phyloP scores from a whole-genome alignment of 2,113 vertebrate species.

The Zosterops borbonicus region DNA sequence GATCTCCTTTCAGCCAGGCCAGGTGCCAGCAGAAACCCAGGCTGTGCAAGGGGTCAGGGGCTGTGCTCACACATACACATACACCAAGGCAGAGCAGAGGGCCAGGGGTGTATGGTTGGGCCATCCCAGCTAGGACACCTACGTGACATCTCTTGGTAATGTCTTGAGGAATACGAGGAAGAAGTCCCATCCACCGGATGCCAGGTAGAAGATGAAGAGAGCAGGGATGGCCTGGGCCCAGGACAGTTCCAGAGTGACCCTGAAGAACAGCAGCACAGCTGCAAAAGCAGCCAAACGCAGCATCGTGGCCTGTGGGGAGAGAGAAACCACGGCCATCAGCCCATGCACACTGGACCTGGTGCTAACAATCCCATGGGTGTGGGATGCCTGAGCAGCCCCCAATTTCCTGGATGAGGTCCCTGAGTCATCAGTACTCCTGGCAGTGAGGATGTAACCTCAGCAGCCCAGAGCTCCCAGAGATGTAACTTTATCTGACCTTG shows the following conservation, averaged over 20 bases:
- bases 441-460: background rate
- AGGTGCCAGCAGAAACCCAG: background rate
- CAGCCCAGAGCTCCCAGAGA: background rate
- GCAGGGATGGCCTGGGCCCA: slow-evolving; percentile 87
- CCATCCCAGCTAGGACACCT: slow-evolving; percentile 61
- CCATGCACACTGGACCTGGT: background rate
- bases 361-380: background rate
- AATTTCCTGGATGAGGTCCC: background rate
- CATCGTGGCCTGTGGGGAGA: slow-evolving; percentile 78
- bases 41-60: background rate
- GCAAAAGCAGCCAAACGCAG: slow-evolving; percentile 83
- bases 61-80: background rate
- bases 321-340: background rate
- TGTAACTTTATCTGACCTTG: background rate
- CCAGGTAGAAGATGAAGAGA: slow-evolving; percentile 87
- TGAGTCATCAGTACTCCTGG: background rate
- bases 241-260: slow-evolving; percentile 81
- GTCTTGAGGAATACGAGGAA: slow-evolving; percentile 86
- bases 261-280: slow-evolving; percentile 82
- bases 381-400: background rate
- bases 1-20: background rate
- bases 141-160: slow-evolving; percentile 87
- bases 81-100: background rate
- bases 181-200: slow-evolving; percentile 88
- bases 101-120: background rate